Evolutionary conservation across 1,140 invertebrate genomes (phyloP).

Genomic region (Elymnias hypermnestra): DNA sequence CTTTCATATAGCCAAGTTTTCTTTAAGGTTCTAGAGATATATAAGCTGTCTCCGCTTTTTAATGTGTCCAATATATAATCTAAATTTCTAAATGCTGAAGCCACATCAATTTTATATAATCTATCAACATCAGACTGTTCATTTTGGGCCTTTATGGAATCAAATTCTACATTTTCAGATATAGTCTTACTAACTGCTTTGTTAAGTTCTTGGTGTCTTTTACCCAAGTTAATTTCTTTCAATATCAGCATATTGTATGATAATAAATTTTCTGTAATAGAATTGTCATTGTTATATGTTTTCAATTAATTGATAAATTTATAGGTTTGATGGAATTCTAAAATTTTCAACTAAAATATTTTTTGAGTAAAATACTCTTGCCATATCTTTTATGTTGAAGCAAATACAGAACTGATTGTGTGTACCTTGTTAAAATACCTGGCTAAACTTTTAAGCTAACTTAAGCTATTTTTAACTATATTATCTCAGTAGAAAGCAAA

Average conservation of each 20-base stretch:
- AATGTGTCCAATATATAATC: conserved; percentile 27
- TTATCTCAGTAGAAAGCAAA: too few relatives aligned
- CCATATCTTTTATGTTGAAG: too few relatives aligned
- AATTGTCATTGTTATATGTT: too few relatives aligned
- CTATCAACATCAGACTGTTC: conserved; percentile 27
- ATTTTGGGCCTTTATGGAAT: conserved; percentile 19
- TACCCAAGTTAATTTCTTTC: conserved; percentile 16
- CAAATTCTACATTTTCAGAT: conserved; percentile 17
- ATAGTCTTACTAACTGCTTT: conserved; percentile 16
- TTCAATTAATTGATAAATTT: too few relatives aligned
- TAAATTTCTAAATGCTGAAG: conserved; percentile 25
- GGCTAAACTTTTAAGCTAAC: too few relatives aligned
- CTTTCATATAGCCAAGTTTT: conserved; percentile 12
- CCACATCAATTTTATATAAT: conserved; percentile 35
- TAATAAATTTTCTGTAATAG: conserved; percentile 15
- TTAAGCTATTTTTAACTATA: too few relatives aligned
- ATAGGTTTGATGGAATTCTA: too few relatives aligned
- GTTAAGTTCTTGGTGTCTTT: conserved; percentile 25
- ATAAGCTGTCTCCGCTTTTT: conserved; percentile 30
- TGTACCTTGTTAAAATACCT: too few relatives aligned
- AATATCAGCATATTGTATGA: conserved; percentile 18
- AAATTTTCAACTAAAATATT: too few relatives aligned
- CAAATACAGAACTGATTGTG: too few relatives aligned
- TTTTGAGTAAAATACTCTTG: too few relatives aligned
- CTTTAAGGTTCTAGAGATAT: conserved; percentile 27